Base-by-base conservation (phyloP, 2,113 vertebrate species). In the Petromus typicus region DNA sequence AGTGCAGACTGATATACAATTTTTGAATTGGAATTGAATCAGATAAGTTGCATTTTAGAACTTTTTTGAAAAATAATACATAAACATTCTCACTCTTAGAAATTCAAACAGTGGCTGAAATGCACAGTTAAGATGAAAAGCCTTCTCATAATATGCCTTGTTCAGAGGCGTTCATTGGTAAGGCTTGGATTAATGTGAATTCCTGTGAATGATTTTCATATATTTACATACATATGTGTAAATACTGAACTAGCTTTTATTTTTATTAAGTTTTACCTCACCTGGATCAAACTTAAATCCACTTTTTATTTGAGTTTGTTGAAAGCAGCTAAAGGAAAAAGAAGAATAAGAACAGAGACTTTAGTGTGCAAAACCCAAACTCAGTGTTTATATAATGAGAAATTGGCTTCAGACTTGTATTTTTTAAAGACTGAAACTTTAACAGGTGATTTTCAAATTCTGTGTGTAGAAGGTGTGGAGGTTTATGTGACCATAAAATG, bases 21-120 rank as follows among this genome's bases (percentile, higher is more conserved):
- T 93, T 92, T 83, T n/a, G 56, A 93, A 63, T 3, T 81, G 7
- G 22, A 79, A n/a, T n/a, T n/a, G n/a, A 94, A 93, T 83, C 17
- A 84, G 81, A 27, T 71, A 59, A 0, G 2, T 73, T 94, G 79
- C 30, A 48, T 43, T n/a, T 91, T 75, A 87, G 27, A 34, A 91
- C 0, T 57, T 67, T 89, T 64, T 27, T 69, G 79, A n/a, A 14
- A 75, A 67, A 20, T 64, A 67, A 59, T 83, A 48, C 1, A 9
- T 56, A 75, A 71, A 94, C 7, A 69, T 69, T 75, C 9, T 80
- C 22, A 79, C 5, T 86, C 48, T 66, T 81, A 45, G 78, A 94
- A 88, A 61, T 66, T 88, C 7, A 66, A 75, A 32, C 63, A 93
- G 43, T 93, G 63, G 12, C 32, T 67, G 5, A 92, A 83, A 22